phyloP scores from a whole-genome alignment of 2,113 vertebrate species.

The Oncorhynchus mykiss region DNA sequence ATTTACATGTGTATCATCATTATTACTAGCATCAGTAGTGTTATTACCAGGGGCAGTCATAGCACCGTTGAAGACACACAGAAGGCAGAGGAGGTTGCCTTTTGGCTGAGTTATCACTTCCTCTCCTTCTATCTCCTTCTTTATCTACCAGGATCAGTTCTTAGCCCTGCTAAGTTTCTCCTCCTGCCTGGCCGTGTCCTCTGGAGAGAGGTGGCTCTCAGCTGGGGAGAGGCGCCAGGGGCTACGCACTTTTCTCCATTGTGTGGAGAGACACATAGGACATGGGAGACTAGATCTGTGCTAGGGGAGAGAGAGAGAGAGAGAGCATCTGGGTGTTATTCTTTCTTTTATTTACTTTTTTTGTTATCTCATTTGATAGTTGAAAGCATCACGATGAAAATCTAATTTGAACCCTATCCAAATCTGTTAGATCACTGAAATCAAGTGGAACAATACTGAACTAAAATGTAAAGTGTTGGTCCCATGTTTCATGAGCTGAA shows the following conservation, averaged over 20 bases:
- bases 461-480: not conserved
- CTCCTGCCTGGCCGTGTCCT: conserved; percentile 2
- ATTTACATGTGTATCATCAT: not conserved
- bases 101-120: conserved; percentile 53
- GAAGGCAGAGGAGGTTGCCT: too few relatives aligned
- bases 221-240: conserved; percentile 69
- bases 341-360: conserved; percentile 35
- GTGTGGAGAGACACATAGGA: conserved; percentile 68
- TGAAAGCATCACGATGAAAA: not conserved
- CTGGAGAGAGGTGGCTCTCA: conserved; percentile 72
- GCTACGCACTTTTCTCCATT: conserved; percentile 65
- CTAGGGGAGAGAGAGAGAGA: conserved; percentile 53
- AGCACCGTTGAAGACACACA: too few relatives aligned
- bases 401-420: not conserved
- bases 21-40: not conserved
- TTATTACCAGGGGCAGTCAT: too few relatives aligned
- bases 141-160: conserved; percentile 74
- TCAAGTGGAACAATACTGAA: not conserved
- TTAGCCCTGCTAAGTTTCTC: conserved; percentile 70
- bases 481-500: too few relatives aligned
- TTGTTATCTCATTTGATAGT: conserved; percentile 20
- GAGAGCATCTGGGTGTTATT: conserved; percentile 55
- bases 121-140: conserved; percentile 54
- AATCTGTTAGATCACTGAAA: not conserved
- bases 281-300: conserved; percentile 61